Evolutionary conservation across 2,888 invertebrate species (phyloP), one percentile per base, ranked within the genome.

Genomic region (Acleris emargana): DNA sequence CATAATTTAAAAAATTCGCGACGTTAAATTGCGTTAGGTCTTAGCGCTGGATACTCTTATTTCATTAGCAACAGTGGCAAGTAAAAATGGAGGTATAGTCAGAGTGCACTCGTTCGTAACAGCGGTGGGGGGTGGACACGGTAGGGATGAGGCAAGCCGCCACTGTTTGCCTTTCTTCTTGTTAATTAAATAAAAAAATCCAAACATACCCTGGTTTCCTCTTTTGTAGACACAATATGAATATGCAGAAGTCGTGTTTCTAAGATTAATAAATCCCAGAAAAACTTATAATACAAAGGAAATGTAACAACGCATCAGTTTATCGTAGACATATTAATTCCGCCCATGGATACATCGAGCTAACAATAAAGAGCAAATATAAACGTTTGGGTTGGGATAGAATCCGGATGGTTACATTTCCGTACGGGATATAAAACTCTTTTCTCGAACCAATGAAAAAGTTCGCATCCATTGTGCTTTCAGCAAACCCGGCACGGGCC

Each of bases 131-230:
- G 67, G 72, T 71, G 70, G 54, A 74, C 77, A 75, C 76, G 76
- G 79, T 78, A 73, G 73, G 75, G 72, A 69, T 72, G 73, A 70
- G 76, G 71, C 74, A 75, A 75, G 69, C 74, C 71, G 69, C 75
- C 77, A 73, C 77, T 83, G 82, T 87, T 84, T 83, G 84, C 84
- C 82, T 81, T 81, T 75, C 78, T 76, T 77, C 72, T 74, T 67
- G 68, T 72, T 86, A 85, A 88, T 86, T 86, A 82, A 82, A 87
- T 88, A 84, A 78, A 84, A 81, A 80, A 73, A 71, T 68, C 69
- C 68, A 63, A 70, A 72, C 74, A 71, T 74, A 70, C 69, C 69
- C 70, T 73, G 54, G 50, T 64, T 59, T 64, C 59, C 42, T 55
- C 50, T 49, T 55, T 54, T 18, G 54, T 13, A 50, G 50, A 54